These are phyloP conservation scores for Nothura maculosa DNA, from an alignment of 2,797 vertebrate genomes.

Conservation along the genomic window DNA sequence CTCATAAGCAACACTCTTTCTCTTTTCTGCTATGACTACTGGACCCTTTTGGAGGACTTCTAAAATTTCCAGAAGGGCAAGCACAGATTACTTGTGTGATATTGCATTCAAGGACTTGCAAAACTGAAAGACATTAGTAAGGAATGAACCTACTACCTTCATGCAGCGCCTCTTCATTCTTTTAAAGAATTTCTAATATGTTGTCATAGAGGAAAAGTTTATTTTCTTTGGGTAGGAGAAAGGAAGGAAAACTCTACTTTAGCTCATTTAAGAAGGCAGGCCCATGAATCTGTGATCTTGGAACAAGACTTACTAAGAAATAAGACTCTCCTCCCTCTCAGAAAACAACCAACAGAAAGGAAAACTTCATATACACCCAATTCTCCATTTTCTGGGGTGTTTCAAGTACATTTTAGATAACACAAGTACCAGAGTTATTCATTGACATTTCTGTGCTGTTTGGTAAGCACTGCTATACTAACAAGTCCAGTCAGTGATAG, in stretches of 20 bases:
- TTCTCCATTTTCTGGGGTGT: neutral
- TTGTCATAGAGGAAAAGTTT: neutral
- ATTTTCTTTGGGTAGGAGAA: too few relatives aligned
- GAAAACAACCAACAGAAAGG: neutral
- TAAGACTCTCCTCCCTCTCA: neutral
- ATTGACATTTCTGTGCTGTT: neutral
- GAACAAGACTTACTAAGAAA: neutral
- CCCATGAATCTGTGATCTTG: neutral
- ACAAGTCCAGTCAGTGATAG: neutral
- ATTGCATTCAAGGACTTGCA: neutral
- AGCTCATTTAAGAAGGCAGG: neutral
- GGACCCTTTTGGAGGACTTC: neutral
- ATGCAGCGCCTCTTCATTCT: neutral
- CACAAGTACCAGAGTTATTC: neutral
- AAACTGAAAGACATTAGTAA: neutral
- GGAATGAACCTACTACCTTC: neutral
- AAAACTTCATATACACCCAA: neutral
- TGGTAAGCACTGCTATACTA: neutral
- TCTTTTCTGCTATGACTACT: fast-evolving
- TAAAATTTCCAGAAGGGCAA: neutral
- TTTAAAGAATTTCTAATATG: neutral
- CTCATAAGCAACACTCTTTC: neutral
- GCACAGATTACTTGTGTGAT: neutral
- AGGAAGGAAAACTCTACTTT: too few relatives aligned
- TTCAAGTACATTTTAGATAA: neutral